These are phyloP conservation scores for Apamea anceps DNA, from an alignment of 2,888 invertebrate genomes.

Conservation along the genomic window DNA sequence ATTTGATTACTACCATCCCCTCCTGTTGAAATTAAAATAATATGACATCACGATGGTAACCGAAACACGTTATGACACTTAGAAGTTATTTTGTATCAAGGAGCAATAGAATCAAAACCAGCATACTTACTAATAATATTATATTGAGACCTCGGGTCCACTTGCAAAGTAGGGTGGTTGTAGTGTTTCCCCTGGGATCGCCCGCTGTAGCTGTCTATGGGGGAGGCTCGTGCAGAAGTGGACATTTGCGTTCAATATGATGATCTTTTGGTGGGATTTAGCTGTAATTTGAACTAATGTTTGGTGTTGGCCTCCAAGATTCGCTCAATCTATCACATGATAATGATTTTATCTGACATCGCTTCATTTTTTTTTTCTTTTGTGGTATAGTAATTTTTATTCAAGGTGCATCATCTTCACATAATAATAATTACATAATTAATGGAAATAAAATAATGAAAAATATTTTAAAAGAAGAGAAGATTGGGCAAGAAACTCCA, in stretches of 20 bases:
- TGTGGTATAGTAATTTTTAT: too few relatives aligned
- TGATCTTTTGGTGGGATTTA: slow-evolving; percentile 42
- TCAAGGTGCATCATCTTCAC: too few relatives aligned
- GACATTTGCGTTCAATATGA: slow-evolving; percentile 42
- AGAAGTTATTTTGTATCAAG: slow-evolving; percentile 21
- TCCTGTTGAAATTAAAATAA: background rate
- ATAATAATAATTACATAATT: too few relatives aligned
- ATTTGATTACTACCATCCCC: slow-evolving; percentile 2
- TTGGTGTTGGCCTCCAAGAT: background rate
- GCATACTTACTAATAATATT: slow-evolving; percentile 49
- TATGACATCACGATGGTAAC: slow-evolving; percentile 3
- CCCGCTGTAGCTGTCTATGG: slow-evolving; percentile 16
- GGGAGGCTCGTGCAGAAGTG: slow-evolving; percentile 37
- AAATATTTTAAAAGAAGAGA: background rate
- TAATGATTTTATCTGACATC: too few relatives aligned
- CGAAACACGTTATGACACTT: slow-evolving; percentile 46
- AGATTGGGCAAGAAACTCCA: too few relatives aligned
- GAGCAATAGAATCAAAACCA: slow-evolving; percentile 49
- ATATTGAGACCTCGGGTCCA: slow-evolving; percentile 33
- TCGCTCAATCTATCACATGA: background rate
- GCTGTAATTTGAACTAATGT: background rate
- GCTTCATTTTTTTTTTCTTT: too few relatives aligned
- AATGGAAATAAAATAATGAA: background rate
- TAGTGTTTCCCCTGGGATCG: slow-evolving; percentile 49
- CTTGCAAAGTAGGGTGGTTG: slow-evolving; percentile 48